Percentiles rank a stretch among this genome's conserved stretches.
These are phyloP conservation scores for Sesia bembeciformis DNA, from an alignment of 2,888 invertebrate genomes.

Conservation along the genomic window DNA sequence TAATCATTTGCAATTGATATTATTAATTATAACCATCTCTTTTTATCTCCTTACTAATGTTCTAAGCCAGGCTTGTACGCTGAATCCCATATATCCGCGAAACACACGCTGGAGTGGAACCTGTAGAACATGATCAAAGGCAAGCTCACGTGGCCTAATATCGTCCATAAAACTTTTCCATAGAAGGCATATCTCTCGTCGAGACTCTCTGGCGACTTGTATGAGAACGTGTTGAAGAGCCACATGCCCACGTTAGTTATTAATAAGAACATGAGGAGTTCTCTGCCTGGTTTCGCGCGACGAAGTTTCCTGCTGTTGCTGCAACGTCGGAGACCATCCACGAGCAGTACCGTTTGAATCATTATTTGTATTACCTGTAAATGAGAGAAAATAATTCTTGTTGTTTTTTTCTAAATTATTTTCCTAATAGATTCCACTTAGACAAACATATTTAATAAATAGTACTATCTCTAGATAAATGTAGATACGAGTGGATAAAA, in stretches of 20 bases:
- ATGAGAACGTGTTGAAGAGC: conserved; percentile 82
- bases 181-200: conserved; percentile 78
- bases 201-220: conserved; percentile 63
- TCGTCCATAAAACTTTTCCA: conserved; percentile 81
- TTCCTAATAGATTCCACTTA: no score
- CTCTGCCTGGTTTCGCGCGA: conserved; percentile 81
- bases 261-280: conserved; percentile 83
- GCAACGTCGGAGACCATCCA: conserved; percentile 83
- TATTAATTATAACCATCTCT: no score
- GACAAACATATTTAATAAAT: no score
- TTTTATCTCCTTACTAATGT: conserved; percentile 25
- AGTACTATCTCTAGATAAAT: no score
- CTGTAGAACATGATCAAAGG: conserved; percentile 86
- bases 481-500: no score
- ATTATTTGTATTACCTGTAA: conserved; percentile 80
- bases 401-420: no score
- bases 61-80: conserved; percentile 78
- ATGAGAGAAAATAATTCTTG: not conserved
- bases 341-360: conserved; percentile 82
- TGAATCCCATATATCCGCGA: conserved; percentile 85
- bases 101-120: conserved; percentile 85
- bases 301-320: conserved; percentile 78
- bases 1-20: no score
- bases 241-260: conserved; percentile 85
- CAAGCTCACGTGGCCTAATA: conserved; percentile 81